Evolutionary conservation across 2,113 vertebrate genomes (phyloP).

Genomic region (Amphiprion percula): DNA sequence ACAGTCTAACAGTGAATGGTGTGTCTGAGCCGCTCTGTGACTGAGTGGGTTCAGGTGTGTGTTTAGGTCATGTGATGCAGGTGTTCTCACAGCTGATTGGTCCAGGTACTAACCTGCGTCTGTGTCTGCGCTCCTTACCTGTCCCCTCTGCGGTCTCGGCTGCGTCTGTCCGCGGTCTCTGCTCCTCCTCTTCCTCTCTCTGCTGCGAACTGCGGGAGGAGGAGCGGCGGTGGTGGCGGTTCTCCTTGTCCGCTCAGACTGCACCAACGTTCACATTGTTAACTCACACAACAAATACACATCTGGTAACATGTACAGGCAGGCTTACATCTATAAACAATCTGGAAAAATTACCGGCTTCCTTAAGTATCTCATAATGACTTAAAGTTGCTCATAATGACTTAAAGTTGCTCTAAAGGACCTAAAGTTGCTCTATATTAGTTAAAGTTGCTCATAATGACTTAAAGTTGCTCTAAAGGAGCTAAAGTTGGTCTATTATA

Average conservation of each 20-base stretch:
- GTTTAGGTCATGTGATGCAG: background rate
- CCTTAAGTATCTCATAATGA: no score
- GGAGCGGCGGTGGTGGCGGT: constrained; percentile 90
- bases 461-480: no score
- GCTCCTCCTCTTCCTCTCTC: constrained; percentile 89
- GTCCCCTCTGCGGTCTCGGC: constrained; percentile 87
- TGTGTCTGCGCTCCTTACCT: constrained; percentile 91
- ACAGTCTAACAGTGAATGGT: no score
- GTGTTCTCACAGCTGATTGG: background rate
- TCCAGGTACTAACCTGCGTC: constrained; percentile 80
- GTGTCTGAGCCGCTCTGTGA: no score
- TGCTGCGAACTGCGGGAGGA: constrained; percentile 90
- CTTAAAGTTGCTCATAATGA: no score
- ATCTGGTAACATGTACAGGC: no score
- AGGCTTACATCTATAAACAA: no score
- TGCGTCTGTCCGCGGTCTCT: constrained; percentile 87
- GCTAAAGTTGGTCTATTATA: no score
- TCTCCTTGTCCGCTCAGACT: constrained; percentile 93
- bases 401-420: no score
- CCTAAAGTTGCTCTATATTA: no score
- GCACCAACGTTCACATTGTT: constrained; percentile 4
- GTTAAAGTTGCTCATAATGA: no score
- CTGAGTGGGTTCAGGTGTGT: background rate
- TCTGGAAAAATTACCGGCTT: no score
- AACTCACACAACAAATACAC: background rate